A percentile compares a stretch with the other conserved stretches of the same genome.
These are phyloP conservation scores for Drosophila colorata DNA, from an alignment of 2,888 invertebrate species.

Conservation along the genomic window DNA sequence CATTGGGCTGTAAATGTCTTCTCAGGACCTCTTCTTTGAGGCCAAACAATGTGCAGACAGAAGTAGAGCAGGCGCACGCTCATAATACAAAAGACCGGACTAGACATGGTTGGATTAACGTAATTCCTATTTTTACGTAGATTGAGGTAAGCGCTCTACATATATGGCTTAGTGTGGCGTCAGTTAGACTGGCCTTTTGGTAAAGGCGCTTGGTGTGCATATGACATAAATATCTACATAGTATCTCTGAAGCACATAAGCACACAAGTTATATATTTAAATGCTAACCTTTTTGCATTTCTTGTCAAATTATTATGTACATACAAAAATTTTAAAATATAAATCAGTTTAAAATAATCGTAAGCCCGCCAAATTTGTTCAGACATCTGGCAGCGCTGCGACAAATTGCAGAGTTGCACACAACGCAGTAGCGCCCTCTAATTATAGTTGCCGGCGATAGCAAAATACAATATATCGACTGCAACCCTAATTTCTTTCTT, in stretches of 20 bases:
- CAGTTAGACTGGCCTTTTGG: constrained; percentile 59
- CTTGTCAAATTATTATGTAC: not conserved
- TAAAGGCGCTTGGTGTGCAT: not conserved
- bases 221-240: not conserved
- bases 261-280: too few species aligned
- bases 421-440: constrained; percentile 24
- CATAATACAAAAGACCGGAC: constrained; percentile 34
- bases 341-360: not conserved
- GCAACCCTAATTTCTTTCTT: constrained; percentile 80
- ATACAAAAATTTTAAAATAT: not conserved
- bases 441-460: not conserved
- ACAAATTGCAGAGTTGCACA: constrained; percentile 18
- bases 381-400: constrained; percentile 30
- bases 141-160: constrained; percentile 57
- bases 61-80: constrained; percentile 32
- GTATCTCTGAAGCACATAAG: too few species aligned
- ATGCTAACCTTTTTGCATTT: not conserved
- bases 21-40: constrained; percentile 7
- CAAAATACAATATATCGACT: constrained; percentile 26
- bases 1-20: constrained; percentile 38
- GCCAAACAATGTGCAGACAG: constrained; percentile 21
- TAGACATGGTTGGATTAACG: constrained; percentile 52
- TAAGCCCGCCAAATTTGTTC: not conserved
- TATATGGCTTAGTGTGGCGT: constrained; percentile 63
- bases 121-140: constrained; percentile 63